Evolutionary conservation across 2,113 vertebrate species (phyloP).

Genomic region (Chrysemys picta): DNA sequence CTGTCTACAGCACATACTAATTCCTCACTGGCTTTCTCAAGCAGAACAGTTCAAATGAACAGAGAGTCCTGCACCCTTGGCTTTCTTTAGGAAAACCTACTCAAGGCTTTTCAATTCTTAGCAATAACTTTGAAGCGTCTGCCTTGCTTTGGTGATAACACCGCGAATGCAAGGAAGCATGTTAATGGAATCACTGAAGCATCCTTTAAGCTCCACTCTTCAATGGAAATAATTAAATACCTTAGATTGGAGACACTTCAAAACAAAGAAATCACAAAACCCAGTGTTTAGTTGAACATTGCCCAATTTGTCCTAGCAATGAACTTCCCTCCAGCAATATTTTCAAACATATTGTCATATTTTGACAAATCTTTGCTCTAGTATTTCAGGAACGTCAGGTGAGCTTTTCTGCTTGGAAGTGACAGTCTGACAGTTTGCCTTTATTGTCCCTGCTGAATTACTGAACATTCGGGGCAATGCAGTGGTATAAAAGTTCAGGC

Average conservation of each 20-base stretch:
- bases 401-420: not conserved
- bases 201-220: not conserved
- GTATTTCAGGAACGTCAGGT: not conserved
- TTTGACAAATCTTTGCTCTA: not conserved
- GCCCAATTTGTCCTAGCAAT: not conserved
- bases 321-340: not conserved
- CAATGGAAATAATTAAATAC: not conserved
- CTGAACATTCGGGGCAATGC: not conserved
- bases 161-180: no score
- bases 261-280: not conserved
- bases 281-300: not conserved
- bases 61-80: not conserved
- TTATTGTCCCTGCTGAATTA: not conserved
- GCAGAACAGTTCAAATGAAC: not conserved
- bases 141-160: not conserved
- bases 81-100: not conserved
- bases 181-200: not conserved
- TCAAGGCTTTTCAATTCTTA: not conserved
- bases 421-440: not conserved
- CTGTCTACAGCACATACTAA: not conserved
- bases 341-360: not conserved
- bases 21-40: not conserved
- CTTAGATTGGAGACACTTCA: not conserved
- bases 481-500: not conserved
- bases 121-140: not conserved